phyloP scores from a whole-genome alignment of 2,797 vertebrate species.

The Clamator glandarius region DNA sequence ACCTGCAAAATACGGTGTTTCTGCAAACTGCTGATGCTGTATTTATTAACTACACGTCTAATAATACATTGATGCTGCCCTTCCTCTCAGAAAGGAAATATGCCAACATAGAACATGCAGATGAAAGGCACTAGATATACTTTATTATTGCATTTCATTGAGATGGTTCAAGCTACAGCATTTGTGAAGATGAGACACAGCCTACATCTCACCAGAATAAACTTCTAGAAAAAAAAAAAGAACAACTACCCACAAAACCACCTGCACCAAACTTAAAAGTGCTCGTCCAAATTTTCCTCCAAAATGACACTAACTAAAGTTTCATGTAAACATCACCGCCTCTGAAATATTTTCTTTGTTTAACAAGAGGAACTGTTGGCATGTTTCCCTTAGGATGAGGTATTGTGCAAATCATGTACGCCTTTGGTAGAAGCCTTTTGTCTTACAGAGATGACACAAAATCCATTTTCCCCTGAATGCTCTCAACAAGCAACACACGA shows the following conservation, averaged over 20 bases:
- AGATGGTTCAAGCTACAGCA: not conserved
- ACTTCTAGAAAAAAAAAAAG: not conserved
- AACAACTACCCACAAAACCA: not conserved
- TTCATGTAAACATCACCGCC: not conserved
- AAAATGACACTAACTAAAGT: not conserved
- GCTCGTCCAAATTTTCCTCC: not conserved
- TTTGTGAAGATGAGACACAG: not conserved
- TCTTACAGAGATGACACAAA: not conserved
- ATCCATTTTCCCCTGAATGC: not conserved
- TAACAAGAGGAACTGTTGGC: not conserved
- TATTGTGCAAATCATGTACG: not conserved
- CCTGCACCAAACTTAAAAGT: not conserved
- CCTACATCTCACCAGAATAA: not conserved
- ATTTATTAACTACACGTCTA: not conserved
- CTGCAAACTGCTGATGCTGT: not conserved
- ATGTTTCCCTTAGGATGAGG: not conserved
- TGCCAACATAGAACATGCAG: not conserved
- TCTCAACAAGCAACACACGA: not conserved
- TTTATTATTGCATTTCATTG: not conserved
- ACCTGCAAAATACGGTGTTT: not conserved
- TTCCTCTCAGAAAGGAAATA: not conserved
- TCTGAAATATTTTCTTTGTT: not conserved
- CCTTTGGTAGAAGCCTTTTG: not conserved
- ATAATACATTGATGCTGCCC: not conserved
- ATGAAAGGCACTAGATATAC: not conserved